These are phyloP conservation scores for Thysanoteuthis rhombus DNA, from an alignment of 2,888 invertebrate species.

Conservation along the genomic window DNA sequence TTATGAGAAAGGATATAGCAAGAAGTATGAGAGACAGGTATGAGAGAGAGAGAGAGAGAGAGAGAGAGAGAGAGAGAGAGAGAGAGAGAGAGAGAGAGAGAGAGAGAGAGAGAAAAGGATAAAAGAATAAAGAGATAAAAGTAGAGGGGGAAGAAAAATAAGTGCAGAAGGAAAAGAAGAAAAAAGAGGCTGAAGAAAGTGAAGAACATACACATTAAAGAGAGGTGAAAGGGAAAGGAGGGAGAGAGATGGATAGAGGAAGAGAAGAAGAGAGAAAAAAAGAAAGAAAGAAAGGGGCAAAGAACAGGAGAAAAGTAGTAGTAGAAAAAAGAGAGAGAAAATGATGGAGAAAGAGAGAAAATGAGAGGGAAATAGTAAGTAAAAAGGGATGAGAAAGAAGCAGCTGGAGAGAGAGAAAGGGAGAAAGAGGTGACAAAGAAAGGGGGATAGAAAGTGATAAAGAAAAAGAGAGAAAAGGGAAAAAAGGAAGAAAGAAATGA, in stretches of 20 bases:
- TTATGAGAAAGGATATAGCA: no score
- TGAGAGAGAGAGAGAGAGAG: neutral
- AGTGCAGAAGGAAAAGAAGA: no score
- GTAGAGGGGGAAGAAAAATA: neutral
- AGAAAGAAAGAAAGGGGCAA: neutral
- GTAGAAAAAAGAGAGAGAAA: neutral
- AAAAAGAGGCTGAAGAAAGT: no score
- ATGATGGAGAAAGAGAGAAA: neutral
- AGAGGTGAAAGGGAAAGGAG: neutral
- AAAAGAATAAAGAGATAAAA: no score
- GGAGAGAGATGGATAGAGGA: neutral
- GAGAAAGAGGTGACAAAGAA: no score
- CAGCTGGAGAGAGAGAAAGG: no score
- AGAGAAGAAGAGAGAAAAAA: neutral
- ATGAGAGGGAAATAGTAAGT: neutral
- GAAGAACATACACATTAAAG: neutral
- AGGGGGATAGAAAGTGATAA: no score
- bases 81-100: neutral
- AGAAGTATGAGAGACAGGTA: no score
- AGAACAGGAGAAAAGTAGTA: no score
- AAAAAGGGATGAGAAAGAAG: no score
- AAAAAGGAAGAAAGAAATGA: no score
- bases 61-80: neutral
- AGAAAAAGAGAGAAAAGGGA: no score
- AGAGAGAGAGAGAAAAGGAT: neutral